phyloP scores from a whole-genome alignment of 2,888 invertebrate species.

The Plagodis pulveraria region DNA sequence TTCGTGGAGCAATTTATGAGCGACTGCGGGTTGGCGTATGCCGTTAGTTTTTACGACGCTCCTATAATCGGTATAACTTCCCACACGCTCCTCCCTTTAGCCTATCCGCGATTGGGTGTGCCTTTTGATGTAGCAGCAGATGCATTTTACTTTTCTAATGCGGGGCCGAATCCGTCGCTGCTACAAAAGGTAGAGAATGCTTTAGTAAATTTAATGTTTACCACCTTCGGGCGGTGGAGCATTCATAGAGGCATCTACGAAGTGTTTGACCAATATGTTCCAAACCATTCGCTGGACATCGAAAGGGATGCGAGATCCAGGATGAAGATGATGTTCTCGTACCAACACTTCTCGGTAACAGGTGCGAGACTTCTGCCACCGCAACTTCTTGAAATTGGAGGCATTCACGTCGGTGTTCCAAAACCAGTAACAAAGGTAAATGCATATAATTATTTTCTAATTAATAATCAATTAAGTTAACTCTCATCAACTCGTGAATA shows the following conservation, averaged over 20 bases:
- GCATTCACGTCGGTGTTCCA: constrained; percentile 71
- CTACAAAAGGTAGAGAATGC: constrained; percentile 54
- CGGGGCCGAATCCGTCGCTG: constrained; percentile 56
- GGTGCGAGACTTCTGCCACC: constrained; percentile 80
- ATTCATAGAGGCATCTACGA: constrained; percentile 60
- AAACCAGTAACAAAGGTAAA: constrained; percentile 57
- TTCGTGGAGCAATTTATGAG: constrained; percentile 77
- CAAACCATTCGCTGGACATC: constrained; percentile 71
- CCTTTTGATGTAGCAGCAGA: constrained; percentile 78
- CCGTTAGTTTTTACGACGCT: constrained; percentile 61
- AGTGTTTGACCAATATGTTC: constrained; percentile 65
- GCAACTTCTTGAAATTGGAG: constrained; percentile 86
- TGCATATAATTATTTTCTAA: constrained; percentile 6
- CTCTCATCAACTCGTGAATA: no score
- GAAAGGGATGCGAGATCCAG: constrained; percentile 70
- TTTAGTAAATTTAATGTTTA: constrained; percentile 48
- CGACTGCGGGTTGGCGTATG: constrained; percentile 72
- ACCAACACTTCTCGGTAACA: constrained; percentile 85
- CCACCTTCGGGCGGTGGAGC: constrained; percentile 48
- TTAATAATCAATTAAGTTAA: neutral
- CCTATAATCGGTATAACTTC: constrained; percentile 83
- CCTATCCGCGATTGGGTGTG: constrained; percentile 71
- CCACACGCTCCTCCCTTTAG: constrained; percentile 76
- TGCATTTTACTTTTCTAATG: constrained; percentile 70
- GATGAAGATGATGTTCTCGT: constrained; percentile 83